A percentile compares a stretch with the other conserved stretches of the same genome.
These are phyloP conservation scores for Drosophila navojoa DNA, from an alignment of 1,140 invertebrate genomes.

Conservation along the genomic window DNA sequence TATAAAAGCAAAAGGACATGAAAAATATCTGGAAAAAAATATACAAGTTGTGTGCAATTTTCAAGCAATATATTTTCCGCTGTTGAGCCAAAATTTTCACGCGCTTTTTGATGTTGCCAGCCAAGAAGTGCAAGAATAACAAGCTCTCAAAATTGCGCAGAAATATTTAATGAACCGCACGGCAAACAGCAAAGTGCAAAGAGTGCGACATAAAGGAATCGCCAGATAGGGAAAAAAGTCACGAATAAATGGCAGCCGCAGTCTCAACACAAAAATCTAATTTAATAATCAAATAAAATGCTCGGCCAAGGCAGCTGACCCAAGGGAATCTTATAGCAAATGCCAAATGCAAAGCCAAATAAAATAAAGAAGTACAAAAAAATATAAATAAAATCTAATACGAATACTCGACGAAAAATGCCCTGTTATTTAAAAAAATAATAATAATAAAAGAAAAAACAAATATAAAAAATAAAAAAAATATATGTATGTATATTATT, in stretches of 20 bases:
- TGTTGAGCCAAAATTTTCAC: slow-evolving; percentile 69
- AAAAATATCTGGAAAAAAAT: slow-evolving; percentile 33
- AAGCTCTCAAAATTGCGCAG: slow-evolving; percentile 36
- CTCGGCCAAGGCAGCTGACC: slow-evolving; percentile 55
- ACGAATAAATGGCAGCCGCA: slow-evolving; percentile 10
- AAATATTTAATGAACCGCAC: slow-evolving; percentile 70
- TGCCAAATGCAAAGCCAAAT: slow-evolving; percentile 52
- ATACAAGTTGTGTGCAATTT: slow-evolving; percentile 65
- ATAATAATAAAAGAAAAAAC: too few species aligned
- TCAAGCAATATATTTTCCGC: slow-evolving; percentile 75
- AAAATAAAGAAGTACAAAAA: slow-evolving; percentile 48
- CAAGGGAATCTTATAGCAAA: slow-evolving; percentile 23
- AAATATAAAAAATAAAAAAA: too few species aligned
- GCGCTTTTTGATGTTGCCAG: slow-evolving; percentile 74
- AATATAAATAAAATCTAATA: background rate
- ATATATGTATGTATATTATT: too few species aligned
- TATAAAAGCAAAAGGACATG: slow-evolving; percentile 30
- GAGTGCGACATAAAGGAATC: background rate
- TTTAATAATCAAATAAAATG: slow-evolving; percentile 79
- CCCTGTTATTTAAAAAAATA: background rate
- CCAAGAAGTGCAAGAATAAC: slow-evolving; percentile 11
- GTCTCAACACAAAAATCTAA: slow-evolving; percentile 53
- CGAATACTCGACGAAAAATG: background rate
- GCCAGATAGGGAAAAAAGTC: background rate
- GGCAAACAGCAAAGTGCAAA: slow-evolving; percentile 8